phyloP scores from a whole-genome alignment of 2,888 invertebrate species.

The Molorchus minor region DNA sequence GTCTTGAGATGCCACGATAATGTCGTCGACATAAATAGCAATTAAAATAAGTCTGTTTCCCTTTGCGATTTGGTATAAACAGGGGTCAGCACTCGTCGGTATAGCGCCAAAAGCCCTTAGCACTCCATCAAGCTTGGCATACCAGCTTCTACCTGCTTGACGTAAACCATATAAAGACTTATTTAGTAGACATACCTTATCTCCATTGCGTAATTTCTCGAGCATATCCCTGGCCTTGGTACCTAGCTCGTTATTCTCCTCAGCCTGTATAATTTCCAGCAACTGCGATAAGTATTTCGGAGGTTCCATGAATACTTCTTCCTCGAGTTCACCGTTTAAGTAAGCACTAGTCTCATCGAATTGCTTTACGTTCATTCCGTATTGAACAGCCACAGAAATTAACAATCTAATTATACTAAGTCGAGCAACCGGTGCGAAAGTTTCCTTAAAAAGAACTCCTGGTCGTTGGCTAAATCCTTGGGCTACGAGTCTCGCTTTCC shows the following conservation, averaged over 20 bases:
- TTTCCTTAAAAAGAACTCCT: conserved; percentile 25
- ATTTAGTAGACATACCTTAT: conserved; percentile 10
- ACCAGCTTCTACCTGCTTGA: conserved; percentile 18
- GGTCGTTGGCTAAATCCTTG: conserved; percentile 19
- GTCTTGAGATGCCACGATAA: conserved; percentile 38
- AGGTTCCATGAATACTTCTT: conserved; percentile 16
- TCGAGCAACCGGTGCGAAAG: conserved; percentile 26
- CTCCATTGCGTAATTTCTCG: background rate
- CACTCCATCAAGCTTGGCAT: conserved; percentile 4
- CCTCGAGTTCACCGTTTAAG: conserved; percentile 19
- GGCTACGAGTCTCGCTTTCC: conserved; percentile 21
- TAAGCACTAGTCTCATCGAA: conserved; percentile 20
- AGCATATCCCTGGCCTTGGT: conserved; percentile 4
- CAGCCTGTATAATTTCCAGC: background rate
- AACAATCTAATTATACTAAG: conserved; percentile 12
- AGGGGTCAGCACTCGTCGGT: conserved; percentile 25
- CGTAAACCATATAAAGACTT: conserved; percentile 10
- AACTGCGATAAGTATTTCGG: conserved; percentile 7
- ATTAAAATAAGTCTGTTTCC: conserved; percentile 35
- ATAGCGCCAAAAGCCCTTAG: conserved; percentile 2
- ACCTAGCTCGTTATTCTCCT: background rate
- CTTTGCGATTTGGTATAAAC: conserved; percentile 33
- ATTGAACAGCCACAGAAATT: conserved; percentile 1
- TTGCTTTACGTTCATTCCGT: conserved; percentile 15
- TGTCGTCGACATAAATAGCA: conserved; percentile 46